phyloP scores from a whole-genome alignment of 2,113 vertebrate species.

The Amphilophus citrinellus region DNA sequence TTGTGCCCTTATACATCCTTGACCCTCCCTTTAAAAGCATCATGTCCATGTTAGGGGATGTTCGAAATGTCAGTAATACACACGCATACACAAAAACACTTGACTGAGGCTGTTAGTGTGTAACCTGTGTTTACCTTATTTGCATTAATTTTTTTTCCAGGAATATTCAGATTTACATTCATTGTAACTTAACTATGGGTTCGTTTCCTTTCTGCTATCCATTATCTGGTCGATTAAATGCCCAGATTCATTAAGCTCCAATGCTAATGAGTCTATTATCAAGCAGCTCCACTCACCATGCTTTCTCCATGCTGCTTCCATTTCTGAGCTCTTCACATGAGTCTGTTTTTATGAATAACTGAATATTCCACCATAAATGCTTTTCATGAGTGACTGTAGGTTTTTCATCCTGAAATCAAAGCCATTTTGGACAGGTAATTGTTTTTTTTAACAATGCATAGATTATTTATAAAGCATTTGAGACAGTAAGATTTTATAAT shows the following conservation, averaged over 20 bases:
- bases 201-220: background rate
- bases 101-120: background rate
- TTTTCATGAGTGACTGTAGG: too few species aligned
- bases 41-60: background rate
- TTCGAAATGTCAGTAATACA: background rate
- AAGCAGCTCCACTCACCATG: background rate
- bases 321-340: background rate
- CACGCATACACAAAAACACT: background rate
- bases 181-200: background rate
- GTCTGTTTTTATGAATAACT: background rate
- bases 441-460: background rate
- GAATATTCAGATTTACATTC: constrained; percentile 2
- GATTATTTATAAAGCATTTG: background rate
- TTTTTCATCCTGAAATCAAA: background rate
- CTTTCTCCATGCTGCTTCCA: rapidly evolving
- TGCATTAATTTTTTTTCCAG: rapidly evolving
- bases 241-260: background rate
- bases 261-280: background rate
- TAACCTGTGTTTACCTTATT: background rate
- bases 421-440: background rate
- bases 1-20: background rate
- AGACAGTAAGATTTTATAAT: background rate
- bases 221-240: background rate
- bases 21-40: background rate
- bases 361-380: too few species aligned